Evolutionary conservation across 2,113 vertebrate genomes (phyloP), one percentile per base, ranked within the genome.

Genomic region (Oryzias melastigma): DNA sequence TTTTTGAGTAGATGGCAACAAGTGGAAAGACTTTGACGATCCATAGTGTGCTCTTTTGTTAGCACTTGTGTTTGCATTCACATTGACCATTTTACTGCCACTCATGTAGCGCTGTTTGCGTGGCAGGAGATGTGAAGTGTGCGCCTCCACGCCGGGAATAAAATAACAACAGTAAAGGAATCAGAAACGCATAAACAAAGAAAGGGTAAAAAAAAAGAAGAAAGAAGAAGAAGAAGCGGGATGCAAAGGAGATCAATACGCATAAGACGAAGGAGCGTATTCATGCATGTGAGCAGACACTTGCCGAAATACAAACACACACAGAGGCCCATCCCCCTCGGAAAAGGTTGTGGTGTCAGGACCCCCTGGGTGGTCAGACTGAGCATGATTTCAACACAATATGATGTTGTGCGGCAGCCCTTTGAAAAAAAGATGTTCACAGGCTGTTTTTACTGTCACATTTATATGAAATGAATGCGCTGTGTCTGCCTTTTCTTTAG

Each of bases 331-430:
- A 83, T 85, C 88, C 85, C 86, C 87, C 86, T 83, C 51, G 77
- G 73, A 66, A 75, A 51, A 40, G 74, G 83, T 86, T 81, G 88
- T 57, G 75, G 80, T 89, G 84, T 88, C 83, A 89, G 73, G 84
- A 81, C 89, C 87, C 89, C 85, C 90, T 94, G 93, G 91, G 91
- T 94, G 93, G 93, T 94, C 93, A 93, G 88, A 65, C 78, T 85
- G 78, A 90, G 88, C 87, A 91, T 87, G 84, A 86, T 80, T 85
- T 86, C 74, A 65, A 82, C 78, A 86, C 80, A 84, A 76, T 85
- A 83, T 87, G 82, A 87, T 65, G 8, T 27, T 77, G 72, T 77
- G 59, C 65, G 64, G 65, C 62, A 82, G 83, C 64, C 57, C 65
- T 80, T 78, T 65, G 43, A 90, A 82, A 68, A 77, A 81, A 40